These are phyloP conservation scores for Clusia tigrina DNA, from an alignment of 2,888 invertebrate genomes.

Conservation along the genomic window DNA sequence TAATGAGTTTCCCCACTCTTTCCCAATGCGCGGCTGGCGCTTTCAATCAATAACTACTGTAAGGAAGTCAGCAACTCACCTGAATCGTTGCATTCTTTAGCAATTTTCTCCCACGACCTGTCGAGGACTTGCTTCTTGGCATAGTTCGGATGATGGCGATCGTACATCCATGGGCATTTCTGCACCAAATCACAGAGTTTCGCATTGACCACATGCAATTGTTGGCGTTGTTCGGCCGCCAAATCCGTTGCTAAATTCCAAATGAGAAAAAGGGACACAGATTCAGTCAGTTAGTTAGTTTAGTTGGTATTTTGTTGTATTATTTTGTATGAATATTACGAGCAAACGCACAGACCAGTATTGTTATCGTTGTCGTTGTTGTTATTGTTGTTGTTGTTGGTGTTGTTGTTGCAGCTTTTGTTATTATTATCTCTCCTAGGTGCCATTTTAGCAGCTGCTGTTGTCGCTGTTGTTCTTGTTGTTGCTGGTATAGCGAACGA, in stretches of 20 bases:
- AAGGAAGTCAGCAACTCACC: too few relatives aligned
- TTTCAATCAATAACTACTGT: conserved; percentile 13
- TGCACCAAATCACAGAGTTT: conserved; percentile 44
- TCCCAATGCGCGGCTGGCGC: too few relatives aligned
- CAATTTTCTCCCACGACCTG: conserved; percentile 44
- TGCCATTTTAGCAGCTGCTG: conserved; percentile 28
- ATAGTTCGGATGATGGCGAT: conserved; percentile 43
- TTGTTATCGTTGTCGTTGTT: conserved; percentile 9
- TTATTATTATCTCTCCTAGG: conserved; percentile 32
- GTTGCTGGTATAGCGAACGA: neutral
- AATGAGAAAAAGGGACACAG: neutral
- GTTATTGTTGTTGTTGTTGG: conserved; percentile 24
- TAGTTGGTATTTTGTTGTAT: too few relatives aligned
- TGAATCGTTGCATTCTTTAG: conserved; percentile 44
- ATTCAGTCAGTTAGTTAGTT: too few relatives aligned
- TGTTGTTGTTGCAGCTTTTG: conserved; percentile 18
- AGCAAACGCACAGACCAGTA: neutral
- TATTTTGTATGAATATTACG: too few relatives aligned
- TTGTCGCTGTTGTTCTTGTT: neutral
- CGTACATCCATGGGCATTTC: conserved; percentile 45
- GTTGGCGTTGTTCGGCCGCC: conserved; percentile 37
- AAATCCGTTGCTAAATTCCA: conserved; percentile 4
- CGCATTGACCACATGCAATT: conserved; percentile 37
- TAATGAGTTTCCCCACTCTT: conserved; percentile 11
- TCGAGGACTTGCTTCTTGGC: conserved; percentile 44